A percentile compares a stretch with the other conserved stretches of the same genome.
phyloP scores from a whole-genome alignment of 1,140 invertebrate genomes.

The Chionoecetes opilio region DNA sequence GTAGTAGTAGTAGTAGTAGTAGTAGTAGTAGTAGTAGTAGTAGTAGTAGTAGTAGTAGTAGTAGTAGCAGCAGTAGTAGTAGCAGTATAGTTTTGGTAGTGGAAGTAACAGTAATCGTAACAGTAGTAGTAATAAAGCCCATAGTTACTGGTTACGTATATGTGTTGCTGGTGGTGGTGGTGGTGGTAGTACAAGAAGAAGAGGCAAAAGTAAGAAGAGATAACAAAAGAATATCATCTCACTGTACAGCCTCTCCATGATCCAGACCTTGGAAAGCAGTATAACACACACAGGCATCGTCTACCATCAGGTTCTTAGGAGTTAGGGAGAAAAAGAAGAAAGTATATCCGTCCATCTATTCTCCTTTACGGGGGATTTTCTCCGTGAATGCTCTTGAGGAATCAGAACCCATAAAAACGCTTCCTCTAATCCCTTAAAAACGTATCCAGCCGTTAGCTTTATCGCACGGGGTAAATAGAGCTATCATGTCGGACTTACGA shows the following conservation, averaged over 20 bases:
- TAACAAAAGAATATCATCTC: too few species aligned
- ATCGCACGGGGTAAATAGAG: neutral
- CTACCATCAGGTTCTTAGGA: too few species aligned
- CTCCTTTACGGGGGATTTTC: neutral
- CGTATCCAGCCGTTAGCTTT: neutral
- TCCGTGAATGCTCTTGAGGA: neutral
- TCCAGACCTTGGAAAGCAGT: too few species aligned
- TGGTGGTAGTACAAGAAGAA: too few species aligned
- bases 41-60: neutral
- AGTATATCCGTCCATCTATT: neutral
- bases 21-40: neutral
- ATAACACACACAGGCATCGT: too few species aligned
- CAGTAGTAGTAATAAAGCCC: too few species aligned
- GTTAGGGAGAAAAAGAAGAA: neutral
- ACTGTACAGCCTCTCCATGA: too few species aligned
- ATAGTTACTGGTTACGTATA: too few species aligned
- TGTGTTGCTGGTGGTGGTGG: too few species aligned
- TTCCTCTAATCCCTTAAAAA: conserved; percentile 5
- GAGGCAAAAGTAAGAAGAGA: too few species aligned
- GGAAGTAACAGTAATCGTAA: too few species aligned
- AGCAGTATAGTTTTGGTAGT: neutral
- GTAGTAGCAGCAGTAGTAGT: neutral
- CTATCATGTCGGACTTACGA: neutral
- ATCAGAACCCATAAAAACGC: conserved; percentile 28
- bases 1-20: conserved; percentile 27